Conservation (phyloP, 2,888 invertebrate genomes). For the Limnephilus marmoratus region DNA sequence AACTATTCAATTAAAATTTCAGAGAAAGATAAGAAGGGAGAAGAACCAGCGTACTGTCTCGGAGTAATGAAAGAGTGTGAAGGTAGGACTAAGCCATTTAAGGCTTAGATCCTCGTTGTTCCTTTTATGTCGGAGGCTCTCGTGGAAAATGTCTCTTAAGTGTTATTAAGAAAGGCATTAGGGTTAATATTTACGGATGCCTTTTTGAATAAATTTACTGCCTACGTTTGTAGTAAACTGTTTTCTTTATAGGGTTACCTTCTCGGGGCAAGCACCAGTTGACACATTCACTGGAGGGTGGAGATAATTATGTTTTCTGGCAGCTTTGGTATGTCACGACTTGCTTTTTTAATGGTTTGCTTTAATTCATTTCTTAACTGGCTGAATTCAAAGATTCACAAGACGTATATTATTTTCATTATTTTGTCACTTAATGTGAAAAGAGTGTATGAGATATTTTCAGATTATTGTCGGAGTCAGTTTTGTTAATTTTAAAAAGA, state of each 20-base stretch:
- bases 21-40: constrained; percentile 12
- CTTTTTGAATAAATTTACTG: constrained; percentile 48
- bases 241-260: constrained; percentile 16
- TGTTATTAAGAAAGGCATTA: constrained; percentile 45
- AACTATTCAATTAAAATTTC: constrained; percentile 46
- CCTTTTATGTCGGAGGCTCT: constrained; percentile 21
- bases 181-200: constrained; percentile 46
- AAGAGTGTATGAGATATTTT: background rate
- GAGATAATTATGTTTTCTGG: background rate
- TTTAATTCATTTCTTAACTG: background rate
- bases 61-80: constrained; percentile 27
- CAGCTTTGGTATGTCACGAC: background rate
- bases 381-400: background rate
- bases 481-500: no score
- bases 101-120: constrained; percentile 19
- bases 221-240: constrained; percentile 13
- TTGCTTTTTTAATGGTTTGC: background rate
- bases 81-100: constrained; percentile 36
- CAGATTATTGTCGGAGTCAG: no score
- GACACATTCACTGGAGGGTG: background rate
- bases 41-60: background rate
- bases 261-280: background rate
- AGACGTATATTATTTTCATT: background rate
- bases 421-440: no score
- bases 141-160: constrained; percentile 41